A percentile compares a stretch with the other conserved stretches of the same genome.
These are phyloP conservation scores for Chironomus tepperi DNA, from an alignment of 1,140 invertebrate species.

Conservation along the genomic window DNA sequence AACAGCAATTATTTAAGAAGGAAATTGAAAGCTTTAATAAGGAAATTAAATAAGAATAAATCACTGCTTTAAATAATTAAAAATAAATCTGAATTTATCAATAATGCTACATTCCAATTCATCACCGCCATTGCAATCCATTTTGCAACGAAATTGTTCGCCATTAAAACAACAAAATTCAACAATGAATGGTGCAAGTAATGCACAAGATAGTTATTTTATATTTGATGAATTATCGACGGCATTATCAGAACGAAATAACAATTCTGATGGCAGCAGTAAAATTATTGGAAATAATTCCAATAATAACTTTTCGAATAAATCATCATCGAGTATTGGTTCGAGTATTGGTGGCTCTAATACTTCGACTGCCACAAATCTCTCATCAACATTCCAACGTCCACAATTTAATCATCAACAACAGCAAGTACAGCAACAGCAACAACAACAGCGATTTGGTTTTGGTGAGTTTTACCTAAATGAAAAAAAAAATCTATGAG, in stretches of 20 bases:
- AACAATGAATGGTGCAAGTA: slow-evolving; percentile 8
- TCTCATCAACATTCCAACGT: slow-evolving; percentile 20
- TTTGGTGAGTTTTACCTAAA: slow-evolving; percentile 15
- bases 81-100: neutral
- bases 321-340: slow-evolving; percentile 17
- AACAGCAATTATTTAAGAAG: neutral
- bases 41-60: neutral
- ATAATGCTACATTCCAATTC: slow-evolving; percentile 18
- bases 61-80: neutral
- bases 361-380: slow-evolving; percentile 12
- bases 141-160: slow-evolving; percentile 14
- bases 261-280: slow-evolving; percentile 1
- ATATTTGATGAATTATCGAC: slow-evolving; percentile 25
- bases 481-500: too few species aligned
- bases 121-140: slow-evolving; percentile 13
- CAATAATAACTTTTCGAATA: neutral
- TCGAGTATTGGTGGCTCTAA: slow-evolving; percentile 18
- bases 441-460: slow-evolving; percentile 22
- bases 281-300: slow-evolving; percentile 4
- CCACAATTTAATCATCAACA: slow-evolving; percentile 20
- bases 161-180: slow-evolving; percentile 2
- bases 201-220: slow-evolving; percentile 20
- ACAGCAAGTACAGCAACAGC: slow-evolving; percentile 21
- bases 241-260: slow-evolving; percentile 20
- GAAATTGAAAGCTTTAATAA: neutral